Base-by-base conservation (phyloP, 2,113 vertebrate genomes). In the Chaenocephalus aceratus region DNA sequence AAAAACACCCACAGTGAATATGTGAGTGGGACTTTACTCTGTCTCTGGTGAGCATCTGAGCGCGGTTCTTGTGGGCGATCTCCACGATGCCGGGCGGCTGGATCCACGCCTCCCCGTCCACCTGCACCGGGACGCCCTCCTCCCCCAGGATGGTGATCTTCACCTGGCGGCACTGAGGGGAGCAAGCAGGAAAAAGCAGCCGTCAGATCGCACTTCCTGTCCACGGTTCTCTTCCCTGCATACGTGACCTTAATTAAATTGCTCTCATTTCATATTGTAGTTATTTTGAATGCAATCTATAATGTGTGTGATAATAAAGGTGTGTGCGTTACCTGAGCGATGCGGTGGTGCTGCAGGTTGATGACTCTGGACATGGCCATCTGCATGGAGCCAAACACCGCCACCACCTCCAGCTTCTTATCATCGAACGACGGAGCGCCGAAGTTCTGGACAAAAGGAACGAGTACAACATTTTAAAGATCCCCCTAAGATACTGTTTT, bases 51-150 rank as follows among this genome's bases (percentile, higher is more conserved):
- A 99, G 96, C 98, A 99, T 97, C 94, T 98, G 98, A 0, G 98
- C 97, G 14, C 97, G 90, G 91, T 99, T 99, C 94, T 97, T 99
- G 92, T 99, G 97, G 87, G 96, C 92, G 84, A 99, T 99, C 90
- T 97, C 95, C 84, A 99, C 97, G 64, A 99, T 82, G 3, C 98
- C 98, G 0, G 98, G 98, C 0, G 96, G 97, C 86, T 99, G 98
- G 73, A 99, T 93, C 97, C 98, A 99, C 58, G 98, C 98, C 78
- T 99, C 98, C 13, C 98, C 98, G 6, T 99, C 98, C 89, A 99
- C 98, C 92, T 99, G 98, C 77, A 99, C 97, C 0, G 98, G 97
- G 34, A 99, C 96, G 0, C 98, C 97, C 78, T 98, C 98, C 0
- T 99, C 97, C 26, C 98, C 98, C n/a, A 96, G 87, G 90, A 99